Evolutionary conservation across 2,797 vertebrate species (phyloP).

Genomic region (Anableps anableps): DNA sequence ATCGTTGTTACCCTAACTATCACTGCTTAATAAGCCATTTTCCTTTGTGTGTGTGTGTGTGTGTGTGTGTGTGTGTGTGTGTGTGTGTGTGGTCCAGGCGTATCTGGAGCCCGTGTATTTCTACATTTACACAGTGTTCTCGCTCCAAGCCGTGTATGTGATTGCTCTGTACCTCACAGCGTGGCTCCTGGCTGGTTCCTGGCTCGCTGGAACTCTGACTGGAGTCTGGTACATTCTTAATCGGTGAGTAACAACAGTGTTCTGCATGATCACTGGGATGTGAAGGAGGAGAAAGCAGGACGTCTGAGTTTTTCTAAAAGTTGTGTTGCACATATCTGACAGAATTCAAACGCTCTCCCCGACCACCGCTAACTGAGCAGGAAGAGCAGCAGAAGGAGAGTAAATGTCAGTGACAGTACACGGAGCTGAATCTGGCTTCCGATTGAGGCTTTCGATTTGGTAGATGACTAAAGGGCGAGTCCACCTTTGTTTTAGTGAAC

Average conservation of each 20-base stretch:
- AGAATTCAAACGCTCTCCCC: background rate
- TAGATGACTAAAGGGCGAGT: no score
- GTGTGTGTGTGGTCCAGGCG: constrained; percentile 78
- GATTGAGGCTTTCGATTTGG: no score
- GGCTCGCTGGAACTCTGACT: constrained; percentile 90
- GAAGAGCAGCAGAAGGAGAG: background rate
- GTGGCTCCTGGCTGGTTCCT: constrained; percentile 95
- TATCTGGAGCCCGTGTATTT: constrained; percentile 97
- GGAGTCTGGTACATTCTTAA: constrained; percentile 95
- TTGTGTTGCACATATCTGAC: no score
- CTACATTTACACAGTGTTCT: constrained; percentile 98
- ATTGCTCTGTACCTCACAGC: constrained; percentile 92
- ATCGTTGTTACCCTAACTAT: background rate
- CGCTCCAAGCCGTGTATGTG: constrained; percentile 93
- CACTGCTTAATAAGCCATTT: background rate
- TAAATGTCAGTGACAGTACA: background rate
- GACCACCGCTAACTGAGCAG: no score
- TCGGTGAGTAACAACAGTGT: constrained; percentile 79
- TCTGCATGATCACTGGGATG: background rate
- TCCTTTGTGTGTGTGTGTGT: background rate
- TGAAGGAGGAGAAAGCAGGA: background rate
- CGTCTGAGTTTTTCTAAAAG: background rate
- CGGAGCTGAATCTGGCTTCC: no score
- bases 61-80: constrained; percentile 17
- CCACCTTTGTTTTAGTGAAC: no score